A percentile compares a stretch with the other conserved stretches of the same genome.
Evolutionary conservation across 2,888 invertebrate genomes (phyloP).

Genomic region (Cosmia trapezina): DNA sequence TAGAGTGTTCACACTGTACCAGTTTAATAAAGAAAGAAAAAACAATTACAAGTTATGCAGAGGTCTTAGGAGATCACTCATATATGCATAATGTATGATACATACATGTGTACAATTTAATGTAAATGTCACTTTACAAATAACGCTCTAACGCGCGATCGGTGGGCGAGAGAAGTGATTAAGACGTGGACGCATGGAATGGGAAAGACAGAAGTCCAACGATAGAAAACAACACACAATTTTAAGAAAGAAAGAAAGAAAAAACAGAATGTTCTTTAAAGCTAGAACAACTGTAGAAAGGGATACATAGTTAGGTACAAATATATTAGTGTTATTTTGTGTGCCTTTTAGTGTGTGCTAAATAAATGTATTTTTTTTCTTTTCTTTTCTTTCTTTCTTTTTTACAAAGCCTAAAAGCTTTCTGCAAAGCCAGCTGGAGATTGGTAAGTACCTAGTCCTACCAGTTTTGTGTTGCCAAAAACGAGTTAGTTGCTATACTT

Average conservation of each 20-base stretch:
- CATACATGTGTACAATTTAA: slow-evolving; percentile 48
- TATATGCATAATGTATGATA: slow-evolving; percentile 36
- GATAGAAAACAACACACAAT: not conserved
- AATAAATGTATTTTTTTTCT: too few relatives aligned
- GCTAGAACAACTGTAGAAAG: not conserved
- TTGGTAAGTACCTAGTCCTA: not conserved
- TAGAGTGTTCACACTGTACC: slow-evolving; percentile 23
- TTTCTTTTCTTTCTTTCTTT: too few relatives aligned
- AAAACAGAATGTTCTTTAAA: too few relatives aligned
- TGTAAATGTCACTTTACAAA: slow-evolving; percentile 59
- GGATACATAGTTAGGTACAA: too few relatives aligned
- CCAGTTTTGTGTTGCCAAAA: not conserved
- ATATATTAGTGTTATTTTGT: too few relatives aligned
- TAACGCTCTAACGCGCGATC: slow-evolving; percentile 50
- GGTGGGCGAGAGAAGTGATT: slow-evolving; percentile 53
- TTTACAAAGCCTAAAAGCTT: not conserved
- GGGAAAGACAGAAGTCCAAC: slow-evolving; percentile 24
- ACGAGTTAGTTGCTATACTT: not conserved
- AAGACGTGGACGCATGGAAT: slow-evolving; percentile 26
- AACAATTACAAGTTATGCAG: slow-evolving; percentile 23
- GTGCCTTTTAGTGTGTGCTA: too few relatives aligned
- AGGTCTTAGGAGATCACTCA: slow-evolving; percentile 28
- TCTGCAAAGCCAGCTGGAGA: not conserved
- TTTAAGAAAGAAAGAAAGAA: not conserved
- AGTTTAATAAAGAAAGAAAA: not conserved